A percentile compares a stretch with the other conserved stretches of the same genome.
These are phyloP conservation scores for Drosophila kanapiae DNA, from an alignment of 1,140 invertebrate species.

Conservation along the genomic window DNA sequence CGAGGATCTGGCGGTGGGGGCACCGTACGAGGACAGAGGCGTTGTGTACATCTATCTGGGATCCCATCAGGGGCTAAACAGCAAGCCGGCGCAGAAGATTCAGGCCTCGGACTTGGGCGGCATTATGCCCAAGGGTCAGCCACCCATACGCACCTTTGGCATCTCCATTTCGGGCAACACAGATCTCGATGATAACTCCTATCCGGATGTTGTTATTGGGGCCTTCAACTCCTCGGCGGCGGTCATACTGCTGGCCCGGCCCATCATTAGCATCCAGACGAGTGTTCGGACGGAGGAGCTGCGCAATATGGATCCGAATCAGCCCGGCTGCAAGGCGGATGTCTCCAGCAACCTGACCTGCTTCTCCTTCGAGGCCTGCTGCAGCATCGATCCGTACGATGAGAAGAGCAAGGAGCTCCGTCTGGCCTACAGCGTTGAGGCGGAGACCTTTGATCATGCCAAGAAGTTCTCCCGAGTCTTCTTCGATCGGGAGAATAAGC, in stretches of 20 bases:
- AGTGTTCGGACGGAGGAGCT: constrained; percentile 87
- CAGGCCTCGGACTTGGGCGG: constrained; percentile 77
- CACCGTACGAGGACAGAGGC: constrained; percentile 94
- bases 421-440: constrained; percentile 92
- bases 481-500: constrained; percentile 87
- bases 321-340: constrained; percentile 89
- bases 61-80: constrained; percentile 90
- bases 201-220: constrained; percentile 96
- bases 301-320: constrained; percentile 92
- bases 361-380: constrained; percentile 95
- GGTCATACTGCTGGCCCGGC: constrained; percentile 91
- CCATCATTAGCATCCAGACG: constrained; percentile 94
- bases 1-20: constrained; percentile 95
- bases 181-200: constrained; percentile 96
- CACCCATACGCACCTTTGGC: constrained; percentile 91
- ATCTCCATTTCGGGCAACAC: constrained; percentile 95
- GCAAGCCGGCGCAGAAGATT: constrained; percentile 90
- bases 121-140: constrained; percentile 83
- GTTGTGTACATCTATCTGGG: constrained; percentile 96
- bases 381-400: constrained; percentile 90
- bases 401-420: constrained; percentile 86
- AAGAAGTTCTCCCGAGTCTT: constrained; percentile 94
- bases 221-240: constrained; percentile 88
- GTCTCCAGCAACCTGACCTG: constrained; percentile 90
- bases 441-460: constrained; percentile 91